Base-by-base conservation (phyloP, 2,888 invertebrate genomes). In the Caenorhabditis virilis region DNA sequence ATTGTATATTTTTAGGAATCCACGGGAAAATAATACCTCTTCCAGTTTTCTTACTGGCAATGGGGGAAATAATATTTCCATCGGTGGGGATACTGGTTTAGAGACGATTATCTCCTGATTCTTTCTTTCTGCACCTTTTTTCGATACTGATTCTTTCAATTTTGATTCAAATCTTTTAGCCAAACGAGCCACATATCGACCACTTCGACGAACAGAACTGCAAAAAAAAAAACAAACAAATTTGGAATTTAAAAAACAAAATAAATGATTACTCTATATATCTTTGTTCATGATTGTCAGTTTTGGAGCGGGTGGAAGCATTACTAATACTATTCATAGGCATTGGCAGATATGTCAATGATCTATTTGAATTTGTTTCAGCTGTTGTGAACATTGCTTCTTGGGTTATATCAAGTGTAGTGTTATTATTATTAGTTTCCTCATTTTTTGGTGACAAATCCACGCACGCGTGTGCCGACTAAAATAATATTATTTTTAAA, bases 161-260 rank as follows among this genome's bases (percentile, higher is more conserved):
- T 47, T 52, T n/a, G 38, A 39, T n/a, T 63, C 63, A 18, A 63
- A 63, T 20, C 55, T 52, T 39, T 53, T 56, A 4, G 62, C 56
- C 48, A 62, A 45, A 41, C 43, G 53, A 2, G 57, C 52, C 6
- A 63, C 63, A 42, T 49, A 47, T 23, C 35, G 48, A 7, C 26
- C 30, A 26, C 63, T 57, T 2, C 45, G 63, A 41, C 63, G 63
- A 39, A 63, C 45, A 6, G 63, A 63, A 30, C 22, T n/a, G 9
- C 18, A 23, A 4, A 42, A 30, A 30, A 30, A 9, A 30, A 9
- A 13, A 9, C 30, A 9, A 30, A 30, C 13, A 30, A 30, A n/a
- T n/a, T n/a, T n/a, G n/a, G n/a, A n/a, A n/a, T n/a, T n/a, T n/a
- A n/a, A n/a, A n/a, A 6, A 30, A 30, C 30, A 30, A 30, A 30